Percentiles rank a stretch among this genome's conserved stretches.
These are phyloP conservation scores for Syngnathoides biaculeatus DNA, from an alignment of 2,113 vertebrate species.

Conservation along the genomic window DNA sequence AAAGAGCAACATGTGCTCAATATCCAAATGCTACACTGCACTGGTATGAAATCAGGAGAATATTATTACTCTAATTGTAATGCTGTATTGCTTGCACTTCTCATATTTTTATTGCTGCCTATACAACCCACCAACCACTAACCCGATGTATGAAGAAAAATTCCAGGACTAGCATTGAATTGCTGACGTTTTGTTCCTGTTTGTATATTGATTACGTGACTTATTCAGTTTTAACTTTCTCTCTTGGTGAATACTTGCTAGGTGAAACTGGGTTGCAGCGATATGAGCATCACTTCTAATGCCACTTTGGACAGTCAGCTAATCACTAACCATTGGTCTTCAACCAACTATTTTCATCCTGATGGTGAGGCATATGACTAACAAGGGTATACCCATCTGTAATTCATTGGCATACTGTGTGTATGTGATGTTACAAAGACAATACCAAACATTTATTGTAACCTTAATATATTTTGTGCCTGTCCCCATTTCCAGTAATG, in stretches of 20 bases:
- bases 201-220: not conserved
- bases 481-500: conserved; percentile 53
- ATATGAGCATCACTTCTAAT: conserved; percentile 68
- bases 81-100: not conserved
- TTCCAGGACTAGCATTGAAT: not conserved
- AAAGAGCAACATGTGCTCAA: not conserved
- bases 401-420: not conserved
- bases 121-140: not conserved
- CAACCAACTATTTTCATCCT: conserved; percentile 46
- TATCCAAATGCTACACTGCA: not conserved
- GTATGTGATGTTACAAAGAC: not conserved
- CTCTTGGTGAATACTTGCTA: conserved; percentile 52
- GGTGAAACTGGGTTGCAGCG: conserved; percentile 61
- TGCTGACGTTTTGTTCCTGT: not conserved
- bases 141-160: no score
- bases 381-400: not conserved
- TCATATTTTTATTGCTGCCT: not conserved
- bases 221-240: conserved; percentile 2
- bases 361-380: conserved; percentile 60
- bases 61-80: not conserved
- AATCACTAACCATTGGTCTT: conserved; percentile 55
- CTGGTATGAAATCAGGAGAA: not conserved
- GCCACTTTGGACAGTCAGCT: conserved; percentile 66
- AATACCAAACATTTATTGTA: not conserved
- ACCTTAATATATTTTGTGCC: not conserved